phyloP scores from a whole-genome alignment of 92 coral and sea anemone species.

The Phenganax stokvisi region DNA sequence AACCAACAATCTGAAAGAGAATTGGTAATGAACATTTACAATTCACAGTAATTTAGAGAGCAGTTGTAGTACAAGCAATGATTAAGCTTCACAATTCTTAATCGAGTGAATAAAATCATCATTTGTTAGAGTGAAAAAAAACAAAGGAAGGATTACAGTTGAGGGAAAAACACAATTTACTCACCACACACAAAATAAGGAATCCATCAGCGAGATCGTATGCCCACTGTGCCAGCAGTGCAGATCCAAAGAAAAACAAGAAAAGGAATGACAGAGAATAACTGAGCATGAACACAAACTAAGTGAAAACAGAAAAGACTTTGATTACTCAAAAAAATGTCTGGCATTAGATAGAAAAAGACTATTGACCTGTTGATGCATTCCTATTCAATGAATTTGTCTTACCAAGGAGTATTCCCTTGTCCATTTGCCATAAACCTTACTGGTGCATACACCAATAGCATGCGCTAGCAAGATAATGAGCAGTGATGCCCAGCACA shows the following conservation, averaged over 20 bases:
- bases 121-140: background rate
- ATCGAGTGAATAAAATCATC: background rate
- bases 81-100: background rate
- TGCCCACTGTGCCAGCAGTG: slow-evolving; percentile 94
- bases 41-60: too few relatives aligned
- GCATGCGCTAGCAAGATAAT: slow-evolving; percentile 65
- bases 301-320: slow-evolving; percentile 23
- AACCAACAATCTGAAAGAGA: slow-evolving; percentile 68
- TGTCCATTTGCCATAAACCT: slow-evolving; percentile 90
- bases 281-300: slow-evolving; percentile 98
- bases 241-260: slow-evolving; percentile 92
- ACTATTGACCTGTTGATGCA: too few relatives aligned
- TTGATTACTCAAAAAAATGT: background rate
- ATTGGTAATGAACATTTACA: background rate
- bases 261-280: slow-evolving; percentile 91
- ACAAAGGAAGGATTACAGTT: background rate
- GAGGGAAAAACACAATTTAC: slow-evolving; percentile 20
- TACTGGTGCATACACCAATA: slow-evolving; percentile 75
- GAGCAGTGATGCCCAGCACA: slow-evolving; percentile 80
- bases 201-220: slow-evolving; percentile 47
- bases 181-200: slow-evolving; percentile 84
- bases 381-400: too few relatives aligned
- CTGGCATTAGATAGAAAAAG: background rate
- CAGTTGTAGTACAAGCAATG: too few relatives aligned
- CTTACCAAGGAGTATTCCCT: slow-evolving; percentile 85